Conservation (phyloP, 2,888 invertebrate genomes). For the Lepeophtheirus nordmannii region DNA sequence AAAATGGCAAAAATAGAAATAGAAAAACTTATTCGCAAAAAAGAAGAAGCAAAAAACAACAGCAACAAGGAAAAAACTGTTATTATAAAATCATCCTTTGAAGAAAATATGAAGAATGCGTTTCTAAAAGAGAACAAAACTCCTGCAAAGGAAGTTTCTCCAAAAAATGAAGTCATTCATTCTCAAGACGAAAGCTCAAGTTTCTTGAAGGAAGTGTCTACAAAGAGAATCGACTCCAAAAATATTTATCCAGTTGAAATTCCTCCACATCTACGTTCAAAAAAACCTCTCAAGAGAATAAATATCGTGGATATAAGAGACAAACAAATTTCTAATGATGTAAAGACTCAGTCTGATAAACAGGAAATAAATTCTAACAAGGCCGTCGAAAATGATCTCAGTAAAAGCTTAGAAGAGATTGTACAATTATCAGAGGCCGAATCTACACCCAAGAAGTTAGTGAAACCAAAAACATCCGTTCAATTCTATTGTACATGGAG, state of each 20-base stretch:
- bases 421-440: neutral
- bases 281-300: constrained; percentile 3
- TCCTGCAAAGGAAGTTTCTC: neutral
- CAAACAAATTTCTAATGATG: neutral
- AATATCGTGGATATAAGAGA: neutral
- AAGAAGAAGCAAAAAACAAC: constrained; percentile 34
- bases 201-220: neutral
- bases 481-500: constrained; percentile 13
- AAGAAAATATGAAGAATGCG: neutral
- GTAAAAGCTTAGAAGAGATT: neutral
- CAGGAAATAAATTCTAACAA: too few relatives aligned
- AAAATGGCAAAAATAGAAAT: constrained; percentile 48
- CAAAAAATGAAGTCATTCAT: neutral
- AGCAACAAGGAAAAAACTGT: neutral
- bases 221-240: neutral
- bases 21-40: constrained; percentile 40
- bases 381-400: neutral
- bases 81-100: neutral
- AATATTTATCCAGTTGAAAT: neutral
- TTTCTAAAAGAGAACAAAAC: neutral
- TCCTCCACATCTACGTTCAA: neutral
- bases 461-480: constrained; percentile 9
- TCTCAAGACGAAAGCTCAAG: neutral
- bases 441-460: neutral
- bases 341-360: neutral